phyloP scores from a whole-genome alignment of 1,140 invertebrate genomes.

The Bombus superbus region DNA sequence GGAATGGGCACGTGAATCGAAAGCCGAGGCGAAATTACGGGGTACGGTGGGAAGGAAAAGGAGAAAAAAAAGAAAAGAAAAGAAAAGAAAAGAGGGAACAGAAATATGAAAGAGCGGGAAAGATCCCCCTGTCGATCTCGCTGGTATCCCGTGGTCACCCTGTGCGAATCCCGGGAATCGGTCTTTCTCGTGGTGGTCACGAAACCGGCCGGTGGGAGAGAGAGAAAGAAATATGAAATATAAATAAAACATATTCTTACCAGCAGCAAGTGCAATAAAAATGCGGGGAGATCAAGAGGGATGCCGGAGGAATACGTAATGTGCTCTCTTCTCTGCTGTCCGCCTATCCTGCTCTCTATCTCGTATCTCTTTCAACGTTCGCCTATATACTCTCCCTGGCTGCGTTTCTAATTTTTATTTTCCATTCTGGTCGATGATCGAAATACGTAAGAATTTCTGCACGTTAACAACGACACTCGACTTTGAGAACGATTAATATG shows the following conservation, averaged over 20 bases:
- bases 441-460: too few species aligned
- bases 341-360: conserved; percentile 54
- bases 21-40: conserved; percentile 32
- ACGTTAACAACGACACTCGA: too few species aligned
- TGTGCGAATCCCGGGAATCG: conserved; percentile 46
- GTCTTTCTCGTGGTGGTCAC: conserved; percentile 58
- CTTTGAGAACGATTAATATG: too few species aligned
- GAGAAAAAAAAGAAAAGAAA: background rate
- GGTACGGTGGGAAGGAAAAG: background rate
- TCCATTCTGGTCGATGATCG: too few species aligned
- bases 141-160: conserved; percentile 65
- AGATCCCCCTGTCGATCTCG: conserved; percentile 21
- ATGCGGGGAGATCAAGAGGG: conserved; percentile 82
- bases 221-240: conserved; percentile 79
- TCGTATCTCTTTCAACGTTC: conserved; percentile 57
- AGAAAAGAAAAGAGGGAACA: background rate
- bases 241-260: conserved; percentile 82
- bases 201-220: conserved; percentile 48
- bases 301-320: conserved; percentile 82
- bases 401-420: background rate
- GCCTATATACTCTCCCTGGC: conserved; percentile 32
- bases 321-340: conserved; percentile 55
- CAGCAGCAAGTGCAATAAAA: conserved; percentile 79
- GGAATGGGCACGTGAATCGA: background rate
- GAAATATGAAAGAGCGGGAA: conserved; percentile 9